Conservation (phyloP, 2,113 vertebrate species). For the Pachycephala philippinensis region DNA sequence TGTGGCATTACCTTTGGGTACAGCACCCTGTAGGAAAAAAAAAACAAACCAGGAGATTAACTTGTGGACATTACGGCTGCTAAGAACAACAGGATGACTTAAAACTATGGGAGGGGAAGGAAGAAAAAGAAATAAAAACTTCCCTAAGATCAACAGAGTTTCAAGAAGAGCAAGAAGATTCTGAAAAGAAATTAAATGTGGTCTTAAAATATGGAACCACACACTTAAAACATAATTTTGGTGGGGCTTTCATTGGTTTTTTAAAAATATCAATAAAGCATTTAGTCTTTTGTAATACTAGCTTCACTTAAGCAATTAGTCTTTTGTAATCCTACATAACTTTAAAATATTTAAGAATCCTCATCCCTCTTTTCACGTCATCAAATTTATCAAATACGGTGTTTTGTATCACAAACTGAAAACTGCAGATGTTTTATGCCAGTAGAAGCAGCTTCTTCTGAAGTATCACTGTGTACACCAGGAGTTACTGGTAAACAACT, state of each 20-base stretch:
- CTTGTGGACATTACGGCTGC: background rate
- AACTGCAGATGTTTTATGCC: background rate
- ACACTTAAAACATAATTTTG: background rate
- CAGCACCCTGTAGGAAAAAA: slow-evolving; percentile 81
- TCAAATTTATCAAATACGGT: background rate
- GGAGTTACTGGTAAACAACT: background rate
- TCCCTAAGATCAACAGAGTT: background rate
- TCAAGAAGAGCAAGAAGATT: background rate
- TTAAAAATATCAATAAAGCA: background rate
- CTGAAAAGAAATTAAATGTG: background rate
- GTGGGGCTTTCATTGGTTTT: background rate
- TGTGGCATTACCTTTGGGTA: slow-evolving; percentile 97
- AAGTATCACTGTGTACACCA: background rate
- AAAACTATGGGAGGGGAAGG: background rate
- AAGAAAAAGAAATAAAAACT: background rate
- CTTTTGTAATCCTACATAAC: background rate
- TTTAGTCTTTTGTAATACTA: background rate
- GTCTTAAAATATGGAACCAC: background rate
- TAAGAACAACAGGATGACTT: background rate
- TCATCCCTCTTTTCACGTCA: background rate
- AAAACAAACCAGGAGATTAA: background rate
- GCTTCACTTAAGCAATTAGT: background rate
- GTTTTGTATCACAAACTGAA: background rate
- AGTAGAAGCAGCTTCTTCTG: background rate
- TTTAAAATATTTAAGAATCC: background rate